Conservation (phyloP, 2,888 invertebrate genomes). For the Psylliodes chrysocephalus region DNA sequence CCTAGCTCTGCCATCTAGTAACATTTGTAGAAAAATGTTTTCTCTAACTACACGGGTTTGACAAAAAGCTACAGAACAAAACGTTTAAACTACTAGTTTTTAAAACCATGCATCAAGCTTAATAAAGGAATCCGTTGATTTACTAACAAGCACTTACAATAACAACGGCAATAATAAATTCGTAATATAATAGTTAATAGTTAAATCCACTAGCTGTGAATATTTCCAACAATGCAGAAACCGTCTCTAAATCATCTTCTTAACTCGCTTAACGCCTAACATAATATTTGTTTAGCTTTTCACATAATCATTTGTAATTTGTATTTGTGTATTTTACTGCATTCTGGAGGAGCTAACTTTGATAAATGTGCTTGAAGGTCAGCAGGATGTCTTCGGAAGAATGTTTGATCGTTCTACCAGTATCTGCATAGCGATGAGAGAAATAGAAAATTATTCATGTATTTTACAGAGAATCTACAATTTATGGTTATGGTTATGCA, state of each 20-base stretch:
- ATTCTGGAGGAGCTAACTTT: neutral
- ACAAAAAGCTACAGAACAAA: too few relatives aligned
- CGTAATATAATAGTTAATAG: slow-evolving; percentile 8
- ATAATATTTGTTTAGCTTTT: slow-evolving; percentile 2
- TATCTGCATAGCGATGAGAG: neutral
- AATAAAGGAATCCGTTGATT: slow-evolving; percentile 5
- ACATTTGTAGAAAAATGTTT: too few relatives aligned
- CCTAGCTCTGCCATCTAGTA: too few relatives aligned
- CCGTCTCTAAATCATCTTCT: neutral
- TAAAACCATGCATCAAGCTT: too few relatives aligned
- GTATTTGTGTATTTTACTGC: slow-evolving; percentile 1
- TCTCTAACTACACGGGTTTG: too few relatives aligned
- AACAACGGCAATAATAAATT: slow-evolving; percentile 2
- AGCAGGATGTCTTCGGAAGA: neutral
- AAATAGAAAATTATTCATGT: too few relatives aligned
- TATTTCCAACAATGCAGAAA: slow-evolving; percentile 7
- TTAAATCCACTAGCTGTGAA: neutral
- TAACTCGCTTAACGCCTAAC: neutral
- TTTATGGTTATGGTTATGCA: too few relatives aligned
- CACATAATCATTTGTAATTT: neutral
- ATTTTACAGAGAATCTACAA: too few relatives aligned
- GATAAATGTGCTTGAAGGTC: slow-evolving; percentile 1
- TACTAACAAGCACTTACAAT: slow-evolving; percentile 14
- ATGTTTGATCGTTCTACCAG: neutral
- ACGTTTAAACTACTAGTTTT: too few relatives aligned